Conservation (phyloP, 35 echinoderm and acorn worm species). For the Heliocidaris erythrogramma region DNA sequence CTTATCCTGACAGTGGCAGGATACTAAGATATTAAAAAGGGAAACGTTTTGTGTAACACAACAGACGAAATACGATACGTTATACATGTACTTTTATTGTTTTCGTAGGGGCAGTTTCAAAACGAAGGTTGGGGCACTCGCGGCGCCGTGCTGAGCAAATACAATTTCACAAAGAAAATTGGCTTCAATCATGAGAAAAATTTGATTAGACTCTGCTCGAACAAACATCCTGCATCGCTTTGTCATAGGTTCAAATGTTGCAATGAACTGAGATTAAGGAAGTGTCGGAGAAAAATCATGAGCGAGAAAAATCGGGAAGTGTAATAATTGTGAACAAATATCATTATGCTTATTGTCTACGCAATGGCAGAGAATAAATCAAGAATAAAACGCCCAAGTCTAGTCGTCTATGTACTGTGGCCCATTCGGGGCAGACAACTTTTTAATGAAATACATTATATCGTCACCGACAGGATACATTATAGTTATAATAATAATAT, state of each 20-base stretch:
- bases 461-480: no score
- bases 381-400: neutral
- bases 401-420: no score
- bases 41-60: no score
- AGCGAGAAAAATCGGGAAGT: neutral
- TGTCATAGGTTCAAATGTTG: neutral
- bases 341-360: neutral
- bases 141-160: neutral
- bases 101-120: neutral
- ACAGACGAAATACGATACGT: no score
- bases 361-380: neutral
- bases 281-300: neutral
- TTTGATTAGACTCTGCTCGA: neutral
- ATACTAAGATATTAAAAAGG: no score
- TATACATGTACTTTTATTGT: no score
- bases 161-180: slow-evolving; percentile 12
- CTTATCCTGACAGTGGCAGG: no score
- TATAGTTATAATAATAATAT: no score
- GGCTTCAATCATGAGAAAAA: neutral
- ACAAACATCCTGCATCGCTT: neutral
- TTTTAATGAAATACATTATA: no score
- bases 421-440: no score
- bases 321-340: neutral
- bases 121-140: neutral
- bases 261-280: neutral